Percentiles rank a stretch among this genome's conserved stretches.
Conservation (phyloP, 2,797 vertebrate species). For the Galago senegalensis region DNA sequence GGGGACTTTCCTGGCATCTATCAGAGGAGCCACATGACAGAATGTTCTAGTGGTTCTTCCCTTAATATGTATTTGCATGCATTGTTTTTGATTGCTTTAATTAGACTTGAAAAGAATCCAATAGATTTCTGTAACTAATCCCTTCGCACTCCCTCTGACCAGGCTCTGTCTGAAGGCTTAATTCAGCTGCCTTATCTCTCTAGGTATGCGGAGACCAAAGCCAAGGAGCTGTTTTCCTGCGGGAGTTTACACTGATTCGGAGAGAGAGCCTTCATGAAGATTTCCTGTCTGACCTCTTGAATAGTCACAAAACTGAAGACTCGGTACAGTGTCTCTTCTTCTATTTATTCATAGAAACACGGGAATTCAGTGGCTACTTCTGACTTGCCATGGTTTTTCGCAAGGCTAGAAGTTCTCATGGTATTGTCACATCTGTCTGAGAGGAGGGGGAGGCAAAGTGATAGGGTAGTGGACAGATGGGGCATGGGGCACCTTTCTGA, state of each 20-base stretch:
- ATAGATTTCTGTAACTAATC: conserved; percentile 71
- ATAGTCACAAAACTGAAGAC: conserved; percentile 94
- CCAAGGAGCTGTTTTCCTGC: conserved; percentile 95
- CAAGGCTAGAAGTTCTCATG: background rate
- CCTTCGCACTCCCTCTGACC: background rate
- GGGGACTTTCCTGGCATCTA: conserved; percentile 53
- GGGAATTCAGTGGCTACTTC: background rate
- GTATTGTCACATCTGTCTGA: background rate
- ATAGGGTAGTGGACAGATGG: background rate
- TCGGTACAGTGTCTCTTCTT: conserved; percentile 89
- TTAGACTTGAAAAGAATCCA: conserved; percentile 77
- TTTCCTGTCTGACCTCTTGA: conserved; percentile 91
- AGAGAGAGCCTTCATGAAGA: conserved; percentile 95
- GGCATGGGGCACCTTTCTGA: background rate
- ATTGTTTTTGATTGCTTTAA: conserved; percentile 76
- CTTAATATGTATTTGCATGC: conserved; percentile 69
- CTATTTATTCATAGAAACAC: conserved; percentile 61
- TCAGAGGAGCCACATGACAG: conserved; percentile 50
- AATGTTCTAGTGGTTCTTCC: conserved; percentile 71
- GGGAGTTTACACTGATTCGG: conserved; percentile 96
- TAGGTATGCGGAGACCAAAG: conserved; percentile 92
- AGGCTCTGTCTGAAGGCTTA: conserved; percentile 73
- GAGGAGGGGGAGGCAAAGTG: background rate
- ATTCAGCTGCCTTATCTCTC: conserved; percentile 80
- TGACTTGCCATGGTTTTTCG: background rate